Conservation (phyloP, 2,113 vertebrate genomes). For the Speoplatyrhinus poulsoni region DNA sequence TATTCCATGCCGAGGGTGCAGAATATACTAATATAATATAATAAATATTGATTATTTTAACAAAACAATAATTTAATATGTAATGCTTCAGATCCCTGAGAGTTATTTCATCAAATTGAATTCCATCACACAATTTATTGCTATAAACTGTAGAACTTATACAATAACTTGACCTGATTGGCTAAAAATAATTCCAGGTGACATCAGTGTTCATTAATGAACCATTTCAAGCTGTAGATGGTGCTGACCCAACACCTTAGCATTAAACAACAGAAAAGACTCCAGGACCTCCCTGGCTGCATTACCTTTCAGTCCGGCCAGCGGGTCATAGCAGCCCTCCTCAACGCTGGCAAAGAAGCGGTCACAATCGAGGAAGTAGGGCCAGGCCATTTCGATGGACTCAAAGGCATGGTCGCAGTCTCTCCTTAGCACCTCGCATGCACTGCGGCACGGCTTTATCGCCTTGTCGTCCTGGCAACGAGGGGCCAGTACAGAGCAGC, state of each 20-base stretch:
- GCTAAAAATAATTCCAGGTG: too few species aligned
- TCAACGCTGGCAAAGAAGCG: slow-evolving; percentile 83
- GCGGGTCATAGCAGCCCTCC: slow-evolving; percentile 89
- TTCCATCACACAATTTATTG: too few species aligned
- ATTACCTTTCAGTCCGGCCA: slow-evolving; percentile 84
- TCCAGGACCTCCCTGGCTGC: not conserved
- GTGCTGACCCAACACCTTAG: not conserved
- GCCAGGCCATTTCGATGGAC: slow-evolving; percentile 95
- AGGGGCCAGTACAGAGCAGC: slow-evolving; percentile 89
- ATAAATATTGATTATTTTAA: too few species aligned
- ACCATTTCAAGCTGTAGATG: not conserved
- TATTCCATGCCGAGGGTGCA: too few species aligned
- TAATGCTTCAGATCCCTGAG: too few species aligned
- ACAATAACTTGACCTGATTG: too few species aligned
- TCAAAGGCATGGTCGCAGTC: slow-evolving; percentile 88
- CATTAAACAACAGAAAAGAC: not conserved
- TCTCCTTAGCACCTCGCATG: slow-evolving; percentile 83
- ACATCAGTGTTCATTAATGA: too few species aligned
- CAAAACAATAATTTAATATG: too few species aligned
- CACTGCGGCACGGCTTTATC: slow-evolving; percentile 84
- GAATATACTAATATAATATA: too few species aligned
- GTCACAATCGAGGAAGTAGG: slow-evolving; percentile 93
- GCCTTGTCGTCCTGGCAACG: slow-evolving; percentile 77
- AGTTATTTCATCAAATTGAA: too few species aligned
- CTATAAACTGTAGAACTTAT: too few species aligned